Conservation (phyloP, 2,888 invertebrate species). For the Chrysolina oricalcia region DNA sequence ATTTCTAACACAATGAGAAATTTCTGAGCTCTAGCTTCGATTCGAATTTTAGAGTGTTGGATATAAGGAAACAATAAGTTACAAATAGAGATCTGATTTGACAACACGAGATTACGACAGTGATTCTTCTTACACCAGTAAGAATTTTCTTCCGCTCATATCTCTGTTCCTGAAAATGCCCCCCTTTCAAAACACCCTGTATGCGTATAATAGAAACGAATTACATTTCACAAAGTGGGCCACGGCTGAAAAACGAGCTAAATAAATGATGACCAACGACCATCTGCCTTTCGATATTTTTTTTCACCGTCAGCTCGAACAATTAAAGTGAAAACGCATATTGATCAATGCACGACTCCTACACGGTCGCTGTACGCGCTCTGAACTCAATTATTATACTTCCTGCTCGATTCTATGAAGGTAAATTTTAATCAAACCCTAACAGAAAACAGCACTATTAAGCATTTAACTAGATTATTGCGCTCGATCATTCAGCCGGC, state of each 20-base stretch:
- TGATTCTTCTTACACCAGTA: too few relatives aligned
- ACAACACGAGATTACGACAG: too few relatives aligned
- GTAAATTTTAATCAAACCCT: constrained; percentile 53
- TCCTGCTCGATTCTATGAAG: constrained; percentile 57
- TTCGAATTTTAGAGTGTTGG: too few relatives aligned
- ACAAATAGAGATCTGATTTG: too few relatives aligned
- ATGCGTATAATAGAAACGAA: not conserved
- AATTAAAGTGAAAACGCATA: constrained; percentile 63
- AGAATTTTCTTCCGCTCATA: too few relatives aligned
- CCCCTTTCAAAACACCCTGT: not conserved
- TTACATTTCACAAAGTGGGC: constrained; percentile 4
- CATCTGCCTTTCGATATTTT: constrained; percentile 55
- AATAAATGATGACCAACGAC: constrained; percentile 52
- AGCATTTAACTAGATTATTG: constrained; percentile 45
- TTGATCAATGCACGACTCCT: constrained; percentile 55
- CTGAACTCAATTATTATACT: constrained; percentile 60
- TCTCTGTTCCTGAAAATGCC: too few relatives aligned
- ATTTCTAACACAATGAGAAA: too few relatives aligned
- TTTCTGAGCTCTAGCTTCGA: too few relatives aligned
- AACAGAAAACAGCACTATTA: constrained; percentile 49
- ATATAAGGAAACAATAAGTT: too few relatives aligned
- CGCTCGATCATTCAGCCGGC: constrained; percentile 40
- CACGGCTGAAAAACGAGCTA: constrained; percentile 21
- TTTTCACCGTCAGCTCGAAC: constrained; percentile 52
- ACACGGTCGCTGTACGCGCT: constrained; percentile 50